Evolutionary conservation across 2,888 invertebrate species (phyloP), one percentile per base, ranked within the genome.

Genomic region (Xestia c-nigrum): DNA sequence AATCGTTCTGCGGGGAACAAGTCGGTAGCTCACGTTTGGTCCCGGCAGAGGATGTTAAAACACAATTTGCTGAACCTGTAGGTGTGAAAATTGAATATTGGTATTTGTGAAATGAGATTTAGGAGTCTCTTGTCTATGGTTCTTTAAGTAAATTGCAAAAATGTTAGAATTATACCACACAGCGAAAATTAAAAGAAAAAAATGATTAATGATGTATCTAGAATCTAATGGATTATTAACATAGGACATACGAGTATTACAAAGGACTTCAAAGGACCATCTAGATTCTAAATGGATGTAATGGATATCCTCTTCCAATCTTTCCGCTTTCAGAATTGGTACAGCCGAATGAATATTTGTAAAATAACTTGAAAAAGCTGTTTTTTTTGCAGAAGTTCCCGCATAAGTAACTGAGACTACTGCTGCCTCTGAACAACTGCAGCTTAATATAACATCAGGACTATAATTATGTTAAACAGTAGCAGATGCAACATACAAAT

Each of bases 51-150:
- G 47, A 83, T 59, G 14, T 71, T 57, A 64, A 71, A 80, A 81
- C 50, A 83, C 78, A 83, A 82, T 81, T 82, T 70, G 14, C 31
- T 47, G 38, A 24, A 63, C 52, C n/a, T 59, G 24, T 50, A 40
- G n/a, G 9, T 47, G 40, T 38, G 40, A 38, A 1, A 5, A 80
- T 70, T 69, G 69, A 81, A 69, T 76, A 65, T 55, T 1, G n/a
- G 38, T 21, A 21, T 52, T 52, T 9, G n/a, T 40, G 55, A 67
- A 71, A 31, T n/a, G 12, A 14, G 0, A 74, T 14, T 31, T 66
- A 38, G 38, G 61, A 61, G 5, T 1, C 14, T 14, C 24, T 57
- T 55, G 0, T 61, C 9, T 31, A 14, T 38, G 19, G 19, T 4
- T 9, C 19, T 57, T 24, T 9, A 38, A 19, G 31, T 6, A 3